Evolutionary conservation across 2,113 vertebrate genomes (phyloP).

Genomic region (Otis tarda): DNA sequence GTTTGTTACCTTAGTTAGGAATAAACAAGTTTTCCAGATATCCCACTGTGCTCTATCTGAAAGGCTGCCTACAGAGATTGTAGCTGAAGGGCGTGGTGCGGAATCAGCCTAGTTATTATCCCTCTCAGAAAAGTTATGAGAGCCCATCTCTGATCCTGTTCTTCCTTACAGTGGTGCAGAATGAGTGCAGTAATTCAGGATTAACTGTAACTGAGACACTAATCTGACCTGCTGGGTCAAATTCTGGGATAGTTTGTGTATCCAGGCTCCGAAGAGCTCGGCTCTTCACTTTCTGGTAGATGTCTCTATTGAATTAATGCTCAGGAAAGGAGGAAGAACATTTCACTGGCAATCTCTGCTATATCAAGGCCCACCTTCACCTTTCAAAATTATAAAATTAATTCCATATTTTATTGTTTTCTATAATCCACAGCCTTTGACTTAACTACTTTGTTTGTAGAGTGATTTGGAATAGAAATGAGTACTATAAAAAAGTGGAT

Average conservation of each 20-base stretch:
- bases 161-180: background rate
- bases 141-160: background rate
- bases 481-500: background rate
- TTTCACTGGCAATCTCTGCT: background rate
- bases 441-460: background rate
- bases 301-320: background rate
- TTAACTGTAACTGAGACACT: background rate
- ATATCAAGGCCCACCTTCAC: background rate
- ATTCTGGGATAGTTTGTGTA: background rate
- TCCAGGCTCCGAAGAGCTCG: background rate
- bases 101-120: background rate
- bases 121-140: background rate
- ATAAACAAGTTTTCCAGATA: background rate
- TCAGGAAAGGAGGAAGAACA: background rate
- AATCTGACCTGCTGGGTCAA: background rate
- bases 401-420: background rate
- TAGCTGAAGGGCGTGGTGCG: background rate
- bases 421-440: background rate
- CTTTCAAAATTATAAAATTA: background rate
- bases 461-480: background rate
- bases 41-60: background rate
- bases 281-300: background rate
- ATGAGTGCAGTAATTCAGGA: background rate
- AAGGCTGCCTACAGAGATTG: background rate
- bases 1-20: background rate